Evolutionary conservation across 2,797 vertebrate genomes (phyloP).

Genomic region (Myotis pilosus): DNA sequence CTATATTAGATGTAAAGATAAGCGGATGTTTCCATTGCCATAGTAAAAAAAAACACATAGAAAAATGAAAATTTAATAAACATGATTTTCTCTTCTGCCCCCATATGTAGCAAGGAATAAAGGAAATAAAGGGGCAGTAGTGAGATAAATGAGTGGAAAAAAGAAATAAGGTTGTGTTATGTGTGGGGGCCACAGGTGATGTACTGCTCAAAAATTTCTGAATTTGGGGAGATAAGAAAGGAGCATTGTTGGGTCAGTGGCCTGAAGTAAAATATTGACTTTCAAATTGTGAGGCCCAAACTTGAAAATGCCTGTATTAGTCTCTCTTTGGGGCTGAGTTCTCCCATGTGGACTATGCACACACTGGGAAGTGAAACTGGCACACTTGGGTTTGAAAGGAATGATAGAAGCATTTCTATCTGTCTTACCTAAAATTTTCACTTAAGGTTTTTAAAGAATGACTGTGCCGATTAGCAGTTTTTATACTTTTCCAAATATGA

Average conservation of each 20-base stretch:
- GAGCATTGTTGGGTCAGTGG: background rate
- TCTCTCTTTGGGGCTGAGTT: background rate
- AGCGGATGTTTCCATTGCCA: background rate
- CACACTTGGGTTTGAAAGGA: background rate
- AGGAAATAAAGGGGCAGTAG: background rate
- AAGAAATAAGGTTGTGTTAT: background rate
- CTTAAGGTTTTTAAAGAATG: background rate
- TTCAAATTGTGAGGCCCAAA: background rate
- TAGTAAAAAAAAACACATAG: background rate
- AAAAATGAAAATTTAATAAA: background rate
- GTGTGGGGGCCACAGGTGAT: background rate
- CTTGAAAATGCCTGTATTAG: background rate
- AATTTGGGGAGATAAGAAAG: background rate
- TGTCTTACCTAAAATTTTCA: background rate
- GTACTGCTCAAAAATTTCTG: background rate
- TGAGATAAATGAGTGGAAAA: background rate
- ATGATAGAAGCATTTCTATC: background rate
- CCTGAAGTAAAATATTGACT: background rate
- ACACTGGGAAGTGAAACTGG: background rate
- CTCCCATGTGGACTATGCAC: background rate
- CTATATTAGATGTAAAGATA: background rate
- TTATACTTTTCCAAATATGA: background rate
- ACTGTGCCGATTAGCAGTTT: background rate
- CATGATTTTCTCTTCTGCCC: background rate
- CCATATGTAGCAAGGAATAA: background rate